phyloP scores from a whole-genome alignment of 1,140 invertebrate genomes.

The Condylostylus longicornis region DNA sequence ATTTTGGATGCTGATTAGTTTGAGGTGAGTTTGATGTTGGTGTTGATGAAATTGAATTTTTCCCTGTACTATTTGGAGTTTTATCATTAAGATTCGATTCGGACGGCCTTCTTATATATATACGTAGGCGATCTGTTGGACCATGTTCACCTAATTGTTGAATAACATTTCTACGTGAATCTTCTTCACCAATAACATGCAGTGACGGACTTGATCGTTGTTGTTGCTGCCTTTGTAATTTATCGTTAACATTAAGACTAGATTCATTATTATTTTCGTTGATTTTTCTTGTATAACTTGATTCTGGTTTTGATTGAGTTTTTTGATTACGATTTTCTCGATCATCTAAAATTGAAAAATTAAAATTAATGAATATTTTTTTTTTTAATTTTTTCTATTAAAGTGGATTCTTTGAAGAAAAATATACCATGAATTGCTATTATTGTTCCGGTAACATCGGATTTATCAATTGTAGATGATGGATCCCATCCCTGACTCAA shows the following conservation, averaged over 20 bases:
- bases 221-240: conserved; percentile 42
- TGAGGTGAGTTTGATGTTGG: conserved; percentile 3
- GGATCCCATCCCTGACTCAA: conserved; percentile 66
- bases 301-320: not conserved
- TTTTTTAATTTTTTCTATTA: not conserved
- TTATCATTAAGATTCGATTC: too few species aligned
- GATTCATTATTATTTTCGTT: too few species aligned
- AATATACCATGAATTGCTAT: conserved; percentile 69
- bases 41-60: not conserved
- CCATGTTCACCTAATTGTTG: conserved; percentile 32
- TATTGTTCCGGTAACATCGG: conserved; percentile 67
- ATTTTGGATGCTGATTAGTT: conserved; percentile 6
- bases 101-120: conserved; percentile 42
- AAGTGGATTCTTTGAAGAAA: too few species aligned
- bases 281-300: conserved; percentile 45
- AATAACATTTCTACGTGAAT: conserved; percentile 32
- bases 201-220: conserved; percentile 39
- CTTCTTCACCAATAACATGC: conserved; percentile 39
- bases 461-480: conserved; percentile 55
- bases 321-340: conserved; percentile 10
- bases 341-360: conserved; percentile 13
- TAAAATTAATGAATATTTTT: not conserved
- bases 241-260: conserved; percentile 63
- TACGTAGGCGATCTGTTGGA: conserved; percentile 32
- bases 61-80: not conserved